Evolutionary conservation across 2,113 vertebrate genomes (phyloP).

Genomic region (Tetraodon nigroviridis): DNA sequence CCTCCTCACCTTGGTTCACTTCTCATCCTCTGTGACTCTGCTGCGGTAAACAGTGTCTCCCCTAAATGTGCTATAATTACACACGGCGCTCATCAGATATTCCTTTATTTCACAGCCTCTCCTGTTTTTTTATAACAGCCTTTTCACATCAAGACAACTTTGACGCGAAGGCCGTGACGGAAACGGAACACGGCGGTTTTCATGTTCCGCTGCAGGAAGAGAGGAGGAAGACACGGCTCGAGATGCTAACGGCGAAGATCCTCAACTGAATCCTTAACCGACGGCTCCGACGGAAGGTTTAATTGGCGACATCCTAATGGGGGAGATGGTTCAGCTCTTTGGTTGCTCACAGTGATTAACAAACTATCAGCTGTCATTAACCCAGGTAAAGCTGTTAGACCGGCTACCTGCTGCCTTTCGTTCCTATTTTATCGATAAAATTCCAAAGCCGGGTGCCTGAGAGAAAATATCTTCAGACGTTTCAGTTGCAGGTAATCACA

Average conservation of each 20-base stretch:
- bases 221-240: conserved; percentile 2
- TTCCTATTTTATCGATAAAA: no score
- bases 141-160: conserved; percentile 57
- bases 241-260: not conserved
- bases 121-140: conserved; percentile 18
- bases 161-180: conserved; percentile 53
- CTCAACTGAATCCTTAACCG: no score
- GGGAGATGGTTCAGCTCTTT: no score
- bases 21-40: conserved; percentile 21
- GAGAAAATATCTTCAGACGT: no score
- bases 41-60: conserved; percentile 42
- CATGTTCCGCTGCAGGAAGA: conserved; percentile 23
- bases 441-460: no score
- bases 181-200: conserved; percentile 41
- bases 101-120: conserved; percentile 14
- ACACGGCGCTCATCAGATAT: conserved; percentile 31
- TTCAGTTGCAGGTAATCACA: no score
- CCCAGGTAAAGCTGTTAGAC: no score
- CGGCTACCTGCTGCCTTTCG: no score
- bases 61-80: conserved; percentile 55
- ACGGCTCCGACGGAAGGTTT: no score
- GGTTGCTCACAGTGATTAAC: not conserved
- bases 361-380: not conserved
- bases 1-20: conserved; percentile 29
- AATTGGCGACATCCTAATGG: no score